Evolutionary conservation across 2,888 invertebrate species (phyloP).

Genomic region (Lucinisca nassula): DNA sequence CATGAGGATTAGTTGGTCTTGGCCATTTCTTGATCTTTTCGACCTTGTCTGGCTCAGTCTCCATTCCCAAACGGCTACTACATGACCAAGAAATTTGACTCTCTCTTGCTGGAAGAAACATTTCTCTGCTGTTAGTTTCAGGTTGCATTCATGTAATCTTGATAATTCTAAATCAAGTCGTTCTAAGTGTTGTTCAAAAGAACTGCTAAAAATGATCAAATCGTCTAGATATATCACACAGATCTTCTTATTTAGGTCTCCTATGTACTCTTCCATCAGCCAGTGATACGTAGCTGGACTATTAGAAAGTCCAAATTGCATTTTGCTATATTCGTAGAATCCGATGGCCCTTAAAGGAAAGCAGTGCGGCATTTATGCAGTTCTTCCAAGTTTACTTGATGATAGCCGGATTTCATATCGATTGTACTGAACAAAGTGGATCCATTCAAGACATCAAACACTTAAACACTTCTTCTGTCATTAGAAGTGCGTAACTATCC

Average conservation of each 20-base stretch:
- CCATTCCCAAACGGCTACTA: conserved; percentile 18
- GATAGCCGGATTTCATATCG: neutral
- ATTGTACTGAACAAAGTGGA: neutral
- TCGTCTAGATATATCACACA: neutral
- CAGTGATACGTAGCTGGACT: conserved; percentile 20
- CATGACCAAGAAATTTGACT: conserved; percentile 34
- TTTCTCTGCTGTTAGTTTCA: conserved; percentile 27
- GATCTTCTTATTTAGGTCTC: neutral
- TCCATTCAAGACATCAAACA: conserved; percentile 9
- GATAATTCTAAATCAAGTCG: neutral
- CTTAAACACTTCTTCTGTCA: neutral
- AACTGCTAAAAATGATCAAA: neutral
- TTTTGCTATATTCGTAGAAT: neutral
- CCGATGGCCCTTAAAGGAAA: neutral
- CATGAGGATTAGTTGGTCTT: no score
- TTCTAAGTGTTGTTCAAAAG: conserved; percentile 28
- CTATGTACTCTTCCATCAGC: conserved; percentile 16
- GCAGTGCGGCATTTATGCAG: no score
- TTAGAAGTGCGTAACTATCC: no score
- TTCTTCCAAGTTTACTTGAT: no score
- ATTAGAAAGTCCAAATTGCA: conserved; percentile 33
- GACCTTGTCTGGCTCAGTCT: conserved; percentile 24
- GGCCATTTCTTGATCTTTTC: conserved; percentile 25
- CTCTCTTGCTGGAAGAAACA: conserved; percentile 23
- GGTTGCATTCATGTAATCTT: neutral